Evolutionary conservation across 2,797 vertebrate species (phyloP).

Genomic region (Cottoperca gobio): DNA sequence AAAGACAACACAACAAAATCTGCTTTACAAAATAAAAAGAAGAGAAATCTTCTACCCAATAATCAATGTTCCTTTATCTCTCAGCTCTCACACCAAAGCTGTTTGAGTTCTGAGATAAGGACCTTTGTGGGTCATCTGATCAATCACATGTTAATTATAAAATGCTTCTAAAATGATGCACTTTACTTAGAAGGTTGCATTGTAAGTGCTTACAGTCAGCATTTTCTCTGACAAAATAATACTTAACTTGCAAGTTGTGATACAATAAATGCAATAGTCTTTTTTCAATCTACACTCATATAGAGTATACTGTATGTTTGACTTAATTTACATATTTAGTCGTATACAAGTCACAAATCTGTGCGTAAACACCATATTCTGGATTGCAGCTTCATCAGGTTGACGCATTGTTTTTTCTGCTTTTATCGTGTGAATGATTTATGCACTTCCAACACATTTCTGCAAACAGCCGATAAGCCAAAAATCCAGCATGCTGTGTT

Average conservation of each 20-base stretch:
- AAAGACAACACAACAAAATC: neutral
- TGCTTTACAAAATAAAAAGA: neutral
- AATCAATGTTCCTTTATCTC: neutral
- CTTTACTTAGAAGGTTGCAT: neutral
- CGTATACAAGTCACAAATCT: neutral
- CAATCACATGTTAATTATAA: neutral
- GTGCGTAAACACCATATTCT: neutral
- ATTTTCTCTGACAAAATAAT: neutral
- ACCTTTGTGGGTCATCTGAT: conserved; percentile 9
- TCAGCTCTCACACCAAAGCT: neutral
- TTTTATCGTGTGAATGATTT: conserved; percentile 24
- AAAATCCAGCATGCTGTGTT: conserved; percentile 13
- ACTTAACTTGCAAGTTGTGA: neutral
- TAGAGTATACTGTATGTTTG: neutral
- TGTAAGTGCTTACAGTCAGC: neutral
- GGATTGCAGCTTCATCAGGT: neutral
- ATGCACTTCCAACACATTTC: conserved; percentile 18
- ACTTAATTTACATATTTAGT: neutral
- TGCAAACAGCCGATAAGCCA: conserved; percentile 33
- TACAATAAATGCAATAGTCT: neutral
- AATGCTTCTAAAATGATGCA: neutral
- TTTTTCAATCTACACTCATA: neutral
- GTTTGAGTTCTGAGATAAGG: too few relatives aligned
- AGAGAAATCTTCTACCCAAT: neutral
- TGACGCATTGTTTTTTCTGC: neutral